A percentile compares a stretch with the other conserved stretches of the same genome.
Evolutionary conservation across 1,140 invertebrate species (phyloP).

Genomic region (Drosophila bifasciata): DNA sequence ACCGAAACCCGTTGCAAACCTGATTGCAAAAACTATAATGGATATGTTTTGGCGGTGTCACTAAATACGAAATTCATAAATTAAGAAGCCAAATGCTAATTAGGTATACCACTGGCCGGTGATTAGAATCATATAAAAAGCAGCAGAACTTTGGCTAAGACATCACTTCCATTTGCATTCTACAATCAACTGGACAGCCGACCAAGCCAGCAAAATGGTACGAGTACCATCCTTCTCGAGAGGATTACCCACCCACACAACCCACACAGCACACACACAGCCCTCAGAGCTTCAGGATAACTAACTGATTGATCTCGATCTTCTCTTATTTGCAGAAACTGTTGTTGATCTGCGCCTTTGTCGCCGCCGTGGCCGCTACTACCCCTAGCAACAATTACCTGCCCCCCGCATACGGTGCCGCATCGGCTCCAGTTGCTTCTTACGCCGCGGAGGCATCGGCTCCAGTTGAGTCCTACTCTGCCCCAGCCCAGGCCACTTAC

Average conservation of each 20-base stretch:
- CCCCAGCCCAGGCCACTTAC: constrained; percentile 35
- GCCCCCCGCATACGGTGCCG: constrained; percentile 50
- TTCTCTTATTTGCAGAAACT: constrained; percentile 63
- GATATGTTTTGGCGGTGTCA: constrained; percentile 69
- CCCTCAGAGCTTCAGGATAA: constrained; percentile 7
- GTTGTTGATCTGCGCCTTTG: constrained; percentile 71
- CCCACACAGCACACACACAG: neutral
- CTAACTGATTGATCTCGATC: neutral
- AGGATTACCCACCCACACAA: constrained; percentile 9
- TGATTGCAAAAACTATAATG: constrained; percentile 78
- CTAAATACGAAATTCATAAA: constrained; percentile 76
- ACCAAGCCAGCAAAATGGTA: constrained; percentile 76
- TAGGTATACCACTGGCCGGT: constrained; percentile 43
- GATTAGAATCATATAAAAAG: constrained; percentile 81
- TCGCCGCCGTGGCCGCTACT: constrained; percentile 71
- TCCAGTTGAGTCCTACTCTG: constrained; percentile 37
- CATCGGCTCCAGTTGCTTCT: constrained; percentile 51
- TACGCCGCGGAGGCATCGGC: no score
- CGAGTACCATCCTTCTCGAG: neutral
- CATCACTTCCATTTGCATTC: constrained; percentile 79
- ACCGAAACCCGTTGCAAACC: constrained; percentile 69
- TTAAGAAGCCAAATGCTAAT: constrained; percentile 75
- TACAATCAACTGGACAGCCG: constrained; percentile 68
- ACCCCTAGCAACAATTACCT: constrained; percentile 71
- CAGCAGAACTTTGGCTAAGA: constrained; percentile 45